phyloP scores from a whole-genome alignment of 2,888 invertebrate genomes.

The Artemia sinica region DNA sequence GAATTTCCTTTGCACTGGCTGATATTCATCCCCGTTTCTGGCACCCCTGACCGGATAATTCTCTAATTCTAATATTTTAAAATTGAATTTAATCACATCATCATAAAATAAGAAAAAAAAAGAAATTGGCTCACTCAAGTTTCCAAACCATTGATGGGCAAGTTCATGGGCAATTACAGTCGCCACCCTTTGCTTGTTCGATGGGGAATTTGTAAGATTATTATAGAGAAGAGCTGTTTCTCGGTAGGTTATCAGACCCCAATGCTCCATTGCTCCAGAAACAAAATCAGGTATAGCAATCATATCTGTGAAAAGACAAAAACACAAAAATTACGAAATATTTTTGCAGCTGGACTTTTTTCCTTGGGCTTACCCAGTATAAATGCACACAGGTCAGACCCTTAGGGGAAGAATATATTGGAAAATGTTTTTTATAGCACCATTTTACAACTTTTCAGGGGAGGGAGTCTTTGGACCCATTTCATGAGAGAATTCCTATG shows the following conservation, averaged over 20 bases:
- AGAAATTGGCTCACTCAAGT: slow-evolving; percentile 43
- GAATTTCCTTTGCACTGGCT: too few species aligned
- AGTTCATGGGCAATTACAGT: slow-evolving; percentile 76
- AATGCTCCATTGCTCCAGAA: slow-evolving; percentile 88
- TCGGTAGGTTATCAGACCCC: slow-evolving; percentile 81
- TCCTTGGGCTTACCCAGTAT: too few species aligned
- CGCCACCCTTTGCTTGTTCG: slow-evolving; percentile 58
- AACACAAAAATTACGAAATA: too few species aligned
- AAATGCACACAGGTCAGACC: too few species aligned
- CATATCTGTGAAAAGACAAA: slow-evolving; percentile 43
- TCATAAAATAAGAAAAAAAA: not conserved
- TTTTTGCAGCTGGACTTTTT: too few species aligned
- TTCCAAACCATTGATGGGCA: slow-evolving; percentile 89
- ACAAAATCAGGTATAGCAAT: slow-evolving; percentile 72
- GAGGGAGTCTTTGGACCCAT: too few species aligned
- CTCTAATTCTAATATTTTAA: not conserved
- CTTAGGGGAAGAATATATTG: too few species aligned
- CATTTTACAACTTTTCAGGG: too few species aligned
- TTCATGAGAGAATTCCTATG: too few species aligned
- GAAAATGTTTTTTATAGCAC: too few species aligned
- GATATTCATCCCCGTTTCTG: too few species aligned
- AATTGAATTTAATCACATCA: slow-evolving; percentile 7
- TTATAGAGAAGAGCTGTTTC: slow-evolving; percentile 67
- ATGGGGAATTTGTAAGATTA: slow-evolving; percentile 48
- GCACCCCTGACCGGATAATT: not conserved